Evolutionary conservation across 2,797 vertebrate genomes (phyloP), one percentile per base, ranked within the genome.

Genomic region (Mallotus villosus): DNA sequence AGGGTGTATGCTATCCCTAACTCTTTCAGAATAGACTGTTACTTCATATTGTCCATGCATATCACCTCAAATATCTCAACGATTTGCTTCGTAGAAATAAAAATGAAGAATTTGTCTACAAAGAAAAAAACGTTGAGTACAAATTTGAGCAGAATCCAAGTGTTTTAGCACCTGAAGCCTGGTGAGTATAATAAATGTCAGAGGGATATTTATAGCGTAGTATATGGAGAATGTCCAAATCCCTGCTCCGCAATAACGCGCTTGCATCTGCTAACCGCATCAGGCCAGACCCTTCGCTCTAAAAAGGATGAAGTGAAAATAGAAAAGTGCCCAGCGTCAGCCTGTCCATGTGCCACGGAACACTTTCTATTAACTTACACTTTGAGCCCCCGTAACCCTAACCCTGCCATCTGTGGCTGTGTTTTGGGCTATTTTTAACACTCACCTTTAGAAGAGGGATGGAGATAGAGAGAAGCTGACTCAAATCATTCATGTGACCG

Each of bases 81-180:
- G 8, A 55, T 64, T 74, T 51, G n/a, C 71, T 46, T 74, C 71
- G 70, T 24, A 66, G 37, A 82, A 67, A 70, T 73, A 70, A 77
- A 51, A 51, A 65, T 68, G 14, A 14, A 17, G 14, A 65, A 74
- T 75, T 68, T 29, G 70, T 65, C 75, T 71, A 29, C 37, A n/a
- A 29, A 25, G 17, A 34, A 4, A 25, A 22, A 34, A 4, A 71
- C 76, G 75, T 71, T 79, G 75, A 75, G 62, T 37, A 32, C 75
- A 24, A 91, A 93, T 86, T 94, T 84, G 88, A 94, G 88, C 94
- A 88, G 80, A 75, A 92, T 94, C 93, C 94, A 94, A 96, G 91
- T 92, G 91, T 92, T 97, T 97, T 97, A 97, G 94, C 96, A 97
- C 95, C 96, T 96, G 95, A 97, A 95, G 82, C 93, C 95, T 92